Conservation (phyloP, 2,113 vertebrate species). For the Glaucomys volans region DNA sequence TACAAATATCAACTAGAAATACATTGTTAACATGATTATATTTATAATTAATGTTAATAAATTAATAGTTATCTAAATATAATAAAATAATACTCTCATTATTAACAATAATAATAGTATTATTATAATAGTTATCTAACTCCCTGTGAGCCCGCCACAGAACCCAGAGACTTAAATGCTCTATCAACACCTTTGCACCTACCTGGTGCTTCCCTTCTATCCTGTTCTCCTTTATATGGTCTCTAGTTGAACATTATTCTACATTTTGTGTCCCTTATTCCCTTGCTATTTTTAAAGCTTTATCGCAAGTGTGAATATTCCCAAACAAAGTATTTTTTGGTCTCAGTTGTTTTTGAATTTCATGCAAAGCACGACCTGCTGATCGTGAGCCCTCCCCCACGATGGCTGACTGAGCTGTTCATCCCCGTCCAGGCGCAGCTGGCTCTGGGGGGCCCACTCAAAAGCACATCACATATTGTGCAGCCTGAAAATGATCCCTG, state of each 20-base stretch:
- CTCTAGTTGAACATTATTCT: background rate
- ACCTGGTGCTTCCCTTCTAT: background rate
- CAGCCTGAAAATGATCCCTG: background rate
- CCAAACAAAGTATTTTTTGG: background rate
- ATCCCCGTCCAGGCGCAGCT: background rate
- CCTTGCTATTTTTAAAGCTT: background rate
- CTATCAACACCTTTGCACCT: background rate
- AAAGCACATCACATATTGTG: background rate
- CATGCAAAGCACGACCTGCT: background rate
- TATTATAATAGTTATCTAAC: background rate
- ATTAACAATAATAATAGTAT: too few species aligned
- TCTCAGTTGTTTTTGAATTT: background rate
- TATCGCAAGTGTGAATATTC: background rate
- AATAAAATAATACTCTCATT: too few species aligned
- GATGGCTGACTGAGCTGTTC: background rate
- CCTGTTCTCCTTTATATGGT: background rate
- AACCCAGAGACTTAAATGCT: background rate
- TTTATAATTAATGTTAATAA: slow-evolving; percentile 37
- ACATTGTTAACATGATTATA: background rate
- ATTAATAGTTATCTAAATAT: background rate
- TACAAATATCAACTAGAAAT: slow-evolving; percentile 38
- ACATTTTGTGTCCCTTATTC: background rate
- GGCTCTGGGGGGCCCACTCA: background rate
- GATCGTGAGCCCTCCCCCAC: rapidly evolving
- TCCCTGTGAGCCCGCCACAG: background rate